Evolutionary conservation across 2,113 vertebrate species (phyloP).

Genomic region (Petrocephalus microphthalmus): DNA sequence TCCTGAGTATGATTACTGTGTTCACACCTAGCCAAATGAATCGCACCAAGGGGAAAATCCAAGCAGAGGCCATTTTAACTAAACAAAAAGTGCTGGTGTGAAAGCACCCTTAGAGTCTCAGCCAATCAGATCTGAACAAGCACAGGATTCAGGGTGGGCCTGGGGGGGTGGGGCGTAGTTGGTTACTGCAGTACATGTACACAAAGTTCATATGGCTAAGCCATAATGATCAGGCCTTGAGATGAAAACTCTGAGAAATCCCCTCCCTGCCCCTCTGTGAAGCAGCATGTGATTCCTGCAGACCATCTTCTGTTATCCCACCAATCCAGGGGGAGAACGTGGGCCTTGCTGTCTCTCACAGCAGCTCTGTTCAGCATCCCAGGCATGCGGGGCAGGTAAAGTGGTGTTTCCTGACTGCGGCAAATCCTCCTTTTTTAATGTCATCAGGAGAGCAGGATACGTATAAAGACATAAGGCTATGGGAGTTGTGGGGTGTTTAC

Average conservation of each 20-base stretch:
- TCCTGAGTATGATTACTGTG: too few relatives aligned
- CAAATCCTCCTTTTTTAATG: neutral
- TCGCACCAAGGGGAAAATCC: too few relatives aligned
- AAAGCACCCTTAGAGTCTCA: neutral
- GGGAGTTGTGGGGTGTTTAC: neutral
- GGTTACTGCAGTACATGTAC: neutral
- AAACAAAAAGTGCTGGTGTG: neutral
- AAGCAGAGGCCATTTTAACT: too few relatives aligned
- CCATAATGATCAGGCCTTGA: neutral
- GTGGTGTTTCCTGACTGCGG: neutral
- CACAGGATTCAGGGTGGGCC: neutral
- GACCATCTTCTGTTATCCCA: neutral
- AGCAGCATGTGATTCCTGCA: neutral
- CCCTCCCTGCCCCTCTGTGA: neutral
- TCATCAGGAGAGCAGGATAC: neutral
- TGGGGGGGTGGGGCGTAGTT: neutral
- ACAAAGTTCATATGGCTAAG: neutral
- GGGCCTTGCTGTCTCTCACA: neutral
- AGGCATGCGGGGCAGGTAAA: neutral
- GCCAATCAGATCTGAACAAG: neutral
- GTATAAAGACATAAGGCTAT: neutral
- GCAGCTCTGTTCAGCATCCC: neutral
- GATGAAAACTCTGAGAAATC: neutral
- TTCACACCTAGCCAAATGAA: too few relatives aligned
- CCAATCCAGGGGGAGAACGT: neutral